Percentiles rank a stretch among this genome's conserved stretches.
phyloP scores from a whole-genome alignment of 1,140 invertebrate species.

The Panagrolaimus sp. region DNA sequence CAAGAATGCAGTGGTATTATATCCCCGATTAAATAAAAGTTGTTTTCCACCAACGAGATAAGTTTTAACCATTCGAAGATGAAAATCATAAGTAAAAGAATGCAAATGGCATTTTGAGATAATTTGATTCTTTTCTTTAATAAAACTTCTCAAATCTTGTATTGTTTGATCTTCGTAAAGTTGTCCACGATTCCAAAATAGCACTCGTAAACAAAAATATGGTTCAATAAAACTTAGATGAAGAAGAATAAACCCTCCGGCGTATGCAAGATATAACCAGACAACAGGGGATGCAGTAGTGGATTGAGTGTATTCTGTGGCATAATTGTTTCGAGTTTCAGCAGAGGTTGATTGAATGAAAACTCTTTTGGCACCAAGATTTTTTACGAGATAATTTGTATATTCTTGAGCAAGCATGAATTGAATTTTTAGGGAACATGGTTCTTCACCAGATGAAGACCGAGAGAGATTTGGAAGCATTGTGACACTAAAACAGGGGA shows the following conservation, averaged over 20 bases:
- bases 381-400: not conserved
- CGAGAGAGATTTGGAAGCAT: not conserved
- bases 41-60: constrained; percentile 67
- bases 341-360: constrained; percentile 1
- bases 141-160: constrained; percentile 24
- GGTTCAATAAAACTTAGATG: constrained; percentile 71
- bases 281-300: constrained; percentile 49
- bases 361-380: not conserved
- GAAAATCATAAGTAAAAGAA: constrained; percentile 82
- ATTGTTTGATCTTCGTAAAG: constrained; percentile 11
- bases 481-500: not conserved
- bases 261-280: constrained; percentile 70
- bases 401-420: not conserved
- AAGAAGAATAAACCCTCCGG: constrained; percentile 67
- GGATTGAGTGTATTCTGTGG: constrained; percentile 29
- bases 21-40: constrained; percentile 67
- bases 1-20: constrained; percentile 73
- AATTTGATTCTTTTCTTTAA: constrained; percentile 44
- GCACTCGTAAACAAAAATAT: constrained; percentile 72
- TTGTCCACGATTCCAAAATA: constrained; percentile 66
- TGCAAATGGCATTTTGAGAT: constrained; percentile 68
- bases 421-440: not conserved
- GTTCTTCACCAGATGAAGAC: not conserved
- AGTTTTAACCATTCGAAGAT: constrained; percentile 70
- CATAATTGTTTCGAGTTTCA: constrained; percentile 1